These are phyloP conservation scores for Helarctos malayanus DNA, from an alignment of 2,797 vertebrate species.

Conservation along the genomic window DNA sequence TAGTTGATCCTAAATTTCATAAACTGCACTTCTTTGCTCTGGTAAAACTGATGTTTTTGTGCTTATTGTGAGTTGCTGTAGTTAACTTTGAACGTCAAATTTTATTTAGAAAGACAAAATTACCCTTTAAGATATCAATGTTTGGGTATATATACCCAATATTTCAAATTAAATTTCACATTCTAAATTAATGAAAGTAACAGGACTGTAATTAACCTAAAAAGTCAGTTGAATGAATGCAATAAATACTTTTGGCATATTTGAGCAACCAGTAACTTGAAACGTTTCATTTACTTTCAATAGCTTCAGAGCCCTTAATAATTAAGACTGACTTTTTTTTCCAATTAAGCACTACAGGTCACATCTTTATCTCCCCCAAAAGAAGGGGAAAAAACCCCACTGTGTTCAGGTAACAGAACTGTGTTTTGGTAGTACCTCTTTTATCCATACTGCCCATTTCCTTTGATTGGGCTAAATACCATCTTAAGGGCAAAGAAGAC, in stretches of 20 bases:
- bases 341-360: conserved; percentile 69
- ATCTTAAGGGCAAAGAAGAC: conserved; percentile 69
- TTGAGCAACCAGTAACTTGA: conserved; percentile 31
- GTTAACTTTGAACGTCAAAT: conserved; percentile 73
- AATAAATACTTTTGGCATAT: conserved; percentile 22
- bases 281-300: conserved; percentile 81
- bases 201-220: conserved; percentile 75
- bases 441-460: conserved; percentile 55
- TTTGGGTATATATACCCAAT: conserved; percentile 52
- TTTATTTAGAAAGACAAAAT: conserved; percentile 75
- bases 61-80: conserved; percentile 81
- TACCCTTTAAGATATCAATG: conserved; percentile 70
- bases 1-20: conserved; percentile 82
- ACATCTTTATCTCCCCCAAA: conserved; percentile 57
- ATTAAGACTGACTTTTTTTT: conserved; percentile 70
- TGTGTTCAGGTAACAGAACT: conserved; percentile 68
- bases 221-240: conserved; percentile 69
- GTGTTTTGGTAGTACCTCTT: conserved; percentile 50
- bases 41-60: conserved; percentile 84
- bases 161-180: conserved; percentile 73
- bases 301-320: conserved; percentile 63
- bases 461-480: conserved; percentile 64
- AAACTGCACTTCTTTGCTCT: conserved; percentile 82
- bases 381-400: neutral
- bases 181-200: conserved; percentile 68